phyloP scores from a whole-genome alignment of 37 sponge, comb jelly and placozoan species.

The Crambe crambe region DNA sequence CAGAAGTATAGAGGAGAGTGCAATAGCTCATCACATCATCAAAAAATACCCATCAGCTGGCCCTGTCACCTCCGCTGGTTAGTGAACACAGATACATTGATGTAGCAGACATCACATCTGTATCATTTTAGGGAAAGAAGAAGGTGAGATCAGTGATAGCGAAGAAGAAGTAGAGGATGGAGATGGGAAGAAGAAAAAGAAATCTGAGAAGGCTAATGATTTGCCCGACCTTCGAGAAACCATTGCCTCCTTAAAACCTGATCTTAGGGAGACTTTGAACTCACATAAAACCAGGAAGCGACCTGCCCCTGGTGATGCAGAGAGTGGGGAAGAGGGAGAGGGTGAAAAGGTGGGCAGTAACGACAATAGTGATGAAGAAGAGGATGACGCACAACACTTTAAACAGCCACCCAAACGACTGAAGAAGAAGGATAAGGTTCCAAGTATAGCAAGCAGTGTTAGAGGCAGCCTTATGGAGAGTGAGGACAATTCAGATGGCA shows the following conservation, averaged over 20 bases:
- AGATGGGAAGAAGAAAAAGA: too few species aligned
- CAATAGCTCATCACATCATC: not conserved
- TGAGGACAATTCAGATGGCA: not conserved
- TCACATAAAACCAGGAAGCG: not conserved
- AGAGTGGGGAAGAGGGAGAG: not conserved
- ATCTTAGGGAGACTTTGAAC: conserved; percentile 4
- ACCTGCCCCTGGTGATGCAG: not conserved
- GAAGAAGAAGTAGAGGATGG: conserved; percentile 15
- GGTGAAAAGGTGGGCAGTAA: too few species aligned
- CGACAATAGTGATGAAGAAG: too few species aligned
- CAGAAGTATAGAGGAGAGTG: not conserved
- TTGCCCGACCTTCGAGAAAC: not conserved
- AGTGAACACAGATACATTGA: too few species aligned
- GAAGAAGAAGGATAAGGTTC: not conserved
- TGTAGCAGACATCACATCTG: too few species aligned
- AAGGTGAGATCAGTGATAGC: conserved; percentile 39
- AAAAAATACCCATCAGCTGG: not conserved
- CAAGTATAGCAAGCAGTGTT: not conserved
- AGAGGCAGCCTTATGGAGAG: not conserved
- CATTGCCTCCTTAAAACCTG: not conserved
- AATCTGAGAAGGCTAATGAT: too few species aligned
- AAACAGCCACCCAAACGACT: not conserved
- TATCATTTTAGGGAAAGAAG: conserved; percentile 33
- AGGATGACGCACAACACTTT: not conserved
- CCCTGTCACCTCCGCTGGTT: not conserved